Percentiles rank a stretch among this genome's conserved stretches.
Conservation (phyloP, 2,888 invertebrate genomes). For the Cheilosia scutellata region DNA sequence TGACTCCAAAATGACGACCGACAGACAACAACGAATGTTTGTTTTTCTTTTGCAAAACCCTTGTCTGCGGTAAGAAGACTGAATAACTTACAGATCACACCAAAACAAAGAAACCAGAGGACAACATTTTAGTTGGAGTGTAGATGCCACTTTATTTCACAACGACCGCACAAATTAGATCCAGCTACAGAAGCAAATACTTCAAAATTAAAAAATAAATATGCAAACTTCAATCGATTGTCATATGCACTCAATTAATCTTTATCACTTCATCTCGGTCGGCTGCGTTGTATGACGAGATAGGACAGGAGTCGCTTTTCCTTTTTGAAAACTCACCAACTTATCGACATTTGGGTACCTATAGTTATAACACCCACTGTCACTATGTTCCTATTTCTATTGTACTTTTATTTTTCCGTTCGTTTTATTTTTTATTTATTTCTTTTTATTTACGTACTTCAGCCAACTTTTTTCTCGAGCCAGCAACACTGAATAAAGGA, state of each 20-base stretch:
- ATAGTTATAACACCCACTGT: constrained; percentile 26
- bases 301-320: constrained; percentile 17
- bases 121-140: constrained; percentile 17
- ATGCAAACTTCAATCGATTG: constrained; percentile 63
- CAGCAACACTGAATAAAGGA: constrained; percentile 34
- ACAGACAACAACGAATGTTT: constrained; percentile 17
- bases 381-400: not conserved
- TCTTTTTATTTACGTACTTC: constrained; percentile 23
- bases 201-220: constrained; percentile 30
- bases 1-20: constrained; percentile 26
- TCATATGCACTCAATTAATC: constrained; percentile 70
- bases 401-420: not conserved
- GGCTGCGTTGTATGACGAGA: constrained; percentile 18
- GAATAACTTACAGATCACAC: constrained; percentile 50
- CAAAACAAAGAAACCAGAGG: constrained; percentile 67
- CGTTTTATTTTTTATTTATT: constrained; percentile 15
- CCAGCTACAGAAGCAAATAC: constrained; percentile 13
- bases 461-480: constrained; percentile 7
- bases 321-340: constrained; percentile 62
- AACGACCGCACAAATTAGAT: constrained; percentile 36
- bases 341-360: constrained; percentile 43
- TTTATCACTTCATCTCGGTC: constrained; percentile 70
- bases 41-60: constrained; percentile 41
- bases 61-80: constrained; percentile 24
- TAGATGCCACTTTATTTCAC: constrained; percentile 36